Evolutionary conservation across 2,888 invertebrate genomes (phyloP).

Genomic region (Psylliodes chrysocephalus): DNA sequence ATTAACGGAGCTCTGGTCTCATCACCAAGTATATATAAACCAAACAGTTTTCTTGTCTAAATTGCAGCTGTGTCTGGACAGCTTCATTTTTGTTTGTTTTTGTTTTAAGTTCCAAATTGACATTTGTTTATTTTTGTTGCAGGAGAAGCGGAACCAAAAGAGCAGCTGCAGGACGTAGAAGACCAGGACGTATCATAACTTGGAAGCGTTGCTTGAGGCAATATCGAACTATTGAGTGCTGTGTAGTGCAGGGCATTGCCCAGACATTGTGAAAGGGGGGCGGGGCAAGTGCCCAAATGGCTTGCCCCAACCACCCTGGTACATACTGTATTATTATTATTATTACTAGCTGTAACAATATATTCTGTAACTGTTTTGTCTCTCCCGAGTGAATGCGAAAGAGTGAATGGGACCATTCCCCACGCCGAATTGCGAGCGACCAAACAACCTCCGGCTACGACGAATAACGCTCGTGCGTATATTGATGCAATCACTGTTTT

Average conservation of each 20-base stretch:
- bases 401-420: slow-evolving; percentile 36
- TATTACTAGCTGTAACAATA: slow-evolving; percentile 59
- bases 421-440: slow-evolving; percentile 28
- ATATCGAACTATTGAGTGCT: slow-evolving; percentile 55
- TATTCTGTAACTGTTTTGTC: slow-evolving; percentile 55
- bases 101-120: too few species aligned
- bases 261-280: slow-evolving; percentile 45
- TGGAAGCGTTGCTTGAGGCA: slow-evolving; percentile 47
- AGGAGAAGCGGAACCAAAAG: slow-evolving; percentile 92
- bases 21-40: too few species aligned
- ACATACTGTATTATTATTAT: slow-evolving; percentile 64
- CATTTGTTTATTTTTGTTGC: slow-evolving; percentile 45
- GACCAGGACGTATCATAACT: slow-evolving; percentile 96
- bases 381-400: slow-evolving; percentile 47
- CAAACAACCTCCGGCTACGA: slow-evolving; percentile 5
- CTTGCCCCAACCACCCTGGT: slow-evolving; percentile 52
- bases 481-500: too few species aligned
- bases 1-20: too few species aligned
- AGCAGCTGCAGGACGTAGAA: slow-evolving; percentile 91
- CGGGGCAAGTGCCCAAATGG: slow-evolving; percentile 38
- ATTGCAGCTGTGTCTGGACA: too few species aligned
- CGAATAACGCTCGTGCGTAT: too few species aligned
- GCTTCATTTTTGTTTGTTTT: too few species aligned
- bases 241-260: slow-evolving; percentile 55
- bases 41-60: too few species aligned